Evolutionary conservation across 2,888 invertebrate genomes (phyloP).

Genomic region (Emesis furor): DNA sequence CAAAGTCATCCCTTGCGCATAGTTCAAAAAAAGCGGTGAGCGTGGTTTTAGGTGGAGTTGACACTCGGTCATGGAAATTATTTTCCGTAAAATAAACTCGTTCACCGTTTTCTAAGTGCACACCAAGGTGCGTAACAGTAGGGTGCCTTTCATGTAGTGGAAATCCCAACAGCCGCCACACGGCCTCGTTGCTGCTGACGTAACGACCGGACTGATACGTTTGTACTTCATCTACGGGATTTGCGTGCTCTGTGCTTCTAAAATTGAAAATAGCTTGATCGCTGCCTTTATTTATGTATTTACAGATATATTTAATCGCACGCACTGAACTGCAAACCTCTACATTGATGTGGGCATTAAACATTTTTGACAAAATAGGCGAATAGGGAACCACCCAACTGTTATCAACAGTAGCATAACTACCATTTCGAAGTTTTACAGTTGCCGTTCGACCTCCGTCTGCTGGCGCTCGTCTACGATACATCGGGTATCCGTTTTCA

Average conservation of each 20-base stretch:
- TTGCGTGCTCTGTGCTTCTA: slow-evolving; percentile 39
- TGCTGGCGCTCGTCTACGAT: slow-evolving; percentile 24
- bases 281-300: slow-evolving; percentile 71
- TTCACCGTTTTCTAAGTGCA: slow-evolving; percentile 68
- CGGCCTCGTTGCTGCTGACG: slow-evolving; percentile 51
- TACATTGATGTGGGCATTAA: slow-evolving; percentile 61
- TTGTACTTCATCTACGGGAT: slow-evolving; percentile 63
- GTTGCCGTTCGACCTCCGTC: slow-evolving; percentile 23
- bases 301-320: slow-evolving; percentile 69
- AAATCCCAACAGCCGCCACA: slow-evolving; percentile 59
- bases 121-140: slow-evolving; percentile 55
- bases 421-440: slow-evolving; percentile 16
- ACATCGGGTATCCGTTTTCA: slow-evolving; percentile 23
- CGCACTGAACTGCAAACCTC: slow-evolving; percentile 63
- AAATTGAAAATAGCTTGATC: slow-evolving; percentile 66
- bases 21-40: slow-evolving; percentile 79
- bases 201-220: slow-evolving; percentile 51
- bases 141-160: slow-evolving; percentile 66
- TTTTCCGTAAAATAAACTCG: slow-evolving; percentile 62
- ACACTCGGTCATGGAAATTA: slow-evolving; percentile 74
- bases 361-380: slow-evolving; percentile 60
- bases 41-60: slow-evolving; percentile 74
- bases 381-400: slow-evolving; percentile 68
- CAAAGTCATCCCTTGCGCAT: slow-evolving; percentile 79
- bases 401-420: slow-evolving; percentile 16